phyloP scores from a whole-genome alignment of 2,113 vertebrate species.

The Petrocephalus zakoni region DNA sequence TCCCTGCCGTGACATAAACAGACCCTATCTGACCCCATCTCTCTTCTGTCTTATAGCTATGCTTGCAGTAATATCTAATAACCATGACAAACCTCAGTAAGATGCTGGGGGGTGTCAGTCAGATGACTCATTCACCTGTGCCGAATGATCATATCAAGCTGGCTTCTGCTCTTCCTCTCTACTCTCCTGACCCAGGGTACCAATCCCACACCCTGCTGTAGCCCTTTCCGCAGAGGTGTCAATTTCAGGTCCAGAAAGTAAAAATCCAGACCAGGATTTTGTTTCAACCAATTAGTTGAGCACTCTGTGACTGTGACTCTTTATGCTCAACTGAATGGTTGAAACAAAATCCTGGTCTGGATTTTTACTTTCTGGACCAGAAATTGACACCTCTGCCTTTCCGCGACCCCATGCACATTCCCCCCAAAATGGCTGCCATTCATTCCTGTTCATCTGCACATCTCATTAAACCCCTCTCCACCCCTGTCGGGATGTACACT shows the following conservation, averaged over 20 bases:
- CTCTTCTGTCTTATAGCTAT: background rate
- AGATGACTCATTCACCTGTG: slow-evolving; percentile 9
- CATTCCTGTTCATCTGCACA: background rate
- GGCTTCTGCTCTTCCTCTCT: background rate
- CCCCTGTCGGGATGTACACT: background rate
- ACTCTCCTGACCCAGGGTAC: background rate
- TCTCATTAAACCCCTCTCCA: background rate
- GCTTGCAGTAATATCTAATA: background rate
- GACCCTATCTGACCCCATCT: background rate
- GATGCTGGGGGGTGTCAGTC: background rate
- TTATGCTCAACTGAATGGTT: no score
- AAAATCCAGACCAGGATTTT: no score
- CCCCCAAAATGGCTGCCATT: background rate
- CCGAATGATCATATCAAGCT: background rate
- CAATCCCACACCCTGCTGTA: background rate
- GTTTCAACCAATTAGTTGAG: no score
- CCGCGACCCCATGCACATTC: background rate
- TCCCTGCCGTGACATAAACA: background rate
- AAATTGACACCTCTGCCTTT: no score
- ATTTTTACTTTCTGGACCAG: no score
- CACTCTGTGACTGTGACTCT: no score
- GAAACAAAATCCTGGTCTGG: no score
- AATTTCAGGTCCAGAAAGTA: no score
- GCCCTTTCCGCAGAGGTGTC: no score
- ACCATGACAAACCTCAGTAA: background rate